A percentile compares a stretch with the other conserved stretches of the same genome.
These are phyloP conservation scores for Notocelia uddmanniana DNA, from an alignment of 2,888 invertebrate species.

Conservation along the genomic window DNA sequence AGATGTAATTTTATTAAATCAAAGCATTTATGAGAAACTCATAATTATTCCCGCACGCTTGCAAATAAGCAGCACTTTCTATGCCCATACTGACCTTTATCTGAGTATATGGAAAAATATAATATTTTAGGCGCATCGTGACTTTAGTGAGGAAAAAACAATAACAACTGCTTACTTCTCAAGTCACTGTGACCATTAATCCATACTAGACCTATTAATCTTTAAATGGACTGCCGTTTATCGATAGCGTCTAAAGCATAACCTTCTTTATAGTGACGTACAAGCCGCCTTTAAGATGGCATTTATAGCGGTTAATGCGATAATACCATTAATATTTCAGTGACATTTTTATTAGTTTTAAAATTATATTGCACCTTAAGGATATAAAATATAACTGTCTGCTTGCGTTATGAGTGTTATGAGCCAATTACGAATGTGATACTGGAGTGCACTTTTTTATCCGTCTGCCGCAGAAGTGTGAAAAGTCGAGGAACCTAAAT, in stretches of 20 bases:
- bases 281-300: constrained; percentile 38
- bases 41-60: too few relatives aligned
- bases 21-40: too few relatives aligned
- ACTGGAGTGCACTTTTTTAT: not conserved
- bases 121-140: not conserved
- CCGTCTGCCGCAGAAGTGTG: not conserved
- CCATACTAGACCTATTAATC: constrained; percentile 1
- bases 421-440: constrained; percentile 6
- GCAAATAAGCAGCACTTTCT: too few relatives aligned
- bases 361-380: constrained; percentile 17
- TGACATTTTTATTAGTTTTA: constrained; percentile 39
- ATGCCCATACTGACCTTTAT: too few relatives aligned
- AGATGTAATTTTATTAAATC: too few relatives aligned
- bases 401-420: not conserved
- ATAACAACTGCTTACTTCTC: constrained; percentile 1
- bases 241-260: constrained; percentile 39
- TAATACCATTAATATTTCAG: constrained; percentile 42
- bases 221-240: constrained; percentile 28
- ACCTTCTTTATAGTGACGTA: constrained; percentile 36
- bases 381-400: not conserved
- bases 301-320: constrained; percentile 39
- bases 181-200: constrained; percentile 22
- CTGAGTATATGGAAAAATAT: too few relatives aligned
- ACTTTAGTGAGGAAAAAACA: not conserved
- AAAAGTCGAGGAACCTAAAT: too few relatives aligned